Evolutionary conservation across 2,113 vertebrate species (phyloP), one percentile per base, ranked within the genome.

Genomic region (Burhinus oedicnemus): DNA sequence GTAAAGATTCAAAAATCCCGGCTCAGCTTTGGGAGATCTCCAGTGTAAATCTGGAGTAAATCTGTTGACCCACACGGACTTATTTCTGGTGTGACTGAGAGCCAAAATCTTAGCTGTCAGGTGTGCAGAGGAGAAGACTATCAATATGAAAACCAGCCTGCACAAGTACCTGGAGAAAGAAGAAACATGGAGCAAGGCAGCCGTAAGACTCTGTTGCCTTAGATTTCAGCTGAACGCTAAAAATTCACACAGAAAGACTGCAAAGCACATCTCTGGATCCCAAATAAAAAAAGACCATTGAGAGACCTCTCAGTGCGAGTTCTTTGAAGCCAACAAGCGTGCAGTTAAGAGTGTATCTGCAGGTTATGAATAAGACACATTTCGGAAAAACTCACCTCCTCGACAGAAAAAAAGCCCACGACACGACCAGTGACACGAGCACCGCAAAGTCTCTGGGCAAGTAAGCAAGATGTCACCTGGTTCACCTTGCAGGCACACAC

Each of bases 261-360:
- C 60, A 15, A 15, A 49, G 42, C 23, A 23, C 18, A 6, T 8
- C 66, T n/a, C 65, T 16, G 79, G 36, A 29, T 52, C 30, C 49
- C 51, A 45, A 19, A 8, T 2, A 11, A 7, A 14, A 15, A 8
- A 0, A 18, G 34, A 6, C 11, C 52, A 11, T 0, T 8, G 23
- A 23, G 1, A 15, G 68, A 92, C 44, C 30, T 8, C 38, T 47
- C 40, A 3, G 32, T 5, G 2, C 18, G 5, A n/a, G 22, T 27
- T 36, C 40, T 54, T 4, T 4, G 32, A 62, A 45, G 60, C 16
- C 36, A n/a, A 12, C 34, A 64, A 36, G 61, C 11, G 6, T 0
- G 5, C 61, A 54, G 26, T 7, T 13, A 44, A 8, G 6, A 54
- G 8, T 5, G 1, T 7, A 18, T 38, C 7, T 62, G 27, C n/a